Conservation (phyloP, 2,888 invertebrate genomes). For the Troides oblongomaculatus region DNA sequence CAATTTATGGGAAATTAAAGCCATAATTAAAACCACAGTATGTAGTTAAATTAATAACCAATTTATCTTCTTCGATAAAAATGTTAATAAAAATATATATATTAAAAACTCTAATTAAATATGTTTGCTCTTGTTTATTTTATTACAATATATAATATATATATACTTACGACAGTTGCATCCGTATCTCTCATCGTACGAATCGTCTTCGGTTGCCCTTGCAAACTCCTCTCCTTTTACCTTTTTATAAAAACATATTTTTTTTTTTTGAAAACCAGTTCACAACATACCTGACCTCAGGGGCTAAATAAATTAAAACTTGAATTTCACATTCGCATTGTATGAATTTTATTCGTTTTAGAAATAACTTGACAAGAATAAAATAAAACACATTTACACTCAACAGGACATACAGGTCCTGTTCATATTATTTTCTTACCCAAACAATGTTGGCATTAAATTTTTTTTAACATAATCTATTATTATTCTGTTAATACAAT, state of each 20-base stretch:
- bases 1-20: not conserved
- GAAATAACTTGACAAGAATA: not conserved
- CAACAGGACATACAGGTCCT: not conserved
- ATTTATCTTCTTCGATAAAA: no score
- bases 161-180: constrained; percentile 67
- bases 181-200: constrained; percentile 43
- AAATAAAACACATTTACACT: not conserved
- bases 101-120: not conserved
- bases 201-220: constrained; percentile 36
- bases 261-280: constrained; percentile 26
- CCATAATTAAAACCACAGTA: no score
- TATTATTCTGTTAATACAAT: not conserved
- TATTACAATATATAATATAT: not conserved
- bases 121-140: not conserved
- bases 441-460: not conserved
- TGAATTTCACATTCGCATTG: constrained; percentile 24
- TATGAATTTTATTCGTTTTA: constrained; percentile 4
- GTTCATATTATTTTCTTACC: not conserved
- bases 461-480: not conserved
- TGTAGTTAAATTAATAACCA: no score
- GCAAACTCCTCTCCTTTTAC: constrained; percentile 29
- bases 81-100: no score
- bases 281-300: constrained; percentile 24
- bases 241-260: constrained; percentile 26
- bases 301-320: constrained; percentile 20